A percentile compares a stretch with the other conserved stretches of the same genome.
These are phyloP conservation scores for Mesopsocus fuscifrons DNA, from an alignment of 2,888 invertebrate genomes.

Conservation along the genomic window DNA sequence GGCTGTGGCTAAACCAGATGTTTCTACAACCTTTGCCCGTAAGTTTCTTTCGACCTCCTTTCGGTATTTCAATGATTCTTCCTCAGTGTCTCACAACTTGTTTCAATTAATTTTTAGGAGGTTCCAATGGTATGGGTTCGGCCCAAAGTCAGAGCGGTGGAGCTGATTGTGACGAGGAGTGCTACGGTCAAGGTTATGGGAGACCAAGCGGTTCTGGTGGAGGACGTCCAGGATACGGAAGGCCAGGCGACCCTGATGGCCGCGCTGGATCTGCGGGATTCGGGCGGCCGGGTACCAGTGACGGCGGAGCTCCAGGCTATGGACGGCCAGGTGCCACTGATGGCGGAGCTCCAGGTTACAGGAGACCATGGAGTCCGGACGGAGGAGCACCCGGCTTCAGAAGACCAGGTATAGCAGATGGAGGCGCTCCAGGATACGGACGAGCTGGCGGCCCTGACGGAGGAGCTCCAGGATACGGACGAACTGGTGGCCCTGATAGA, in stretches of 20 bases:
- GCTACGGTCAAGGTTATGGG: constrained; percentile 24
- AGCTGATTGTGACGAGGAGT: constrained; percentile 46
- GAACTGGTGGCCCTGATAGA: no score
- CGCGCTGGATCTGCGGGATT: no score
- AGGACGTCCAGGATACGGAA: constrained; percentile 9
- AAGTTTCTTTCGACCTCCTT: constrained; percentile 33
- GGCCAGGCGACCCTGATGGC: constrained; percentile 5
- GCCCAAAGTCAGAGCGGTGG: constrained; percentile 69
- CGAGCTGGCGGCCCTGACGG: not conserved
- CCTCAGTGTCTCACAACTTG: not conserved
- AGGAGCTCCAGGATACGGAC: not conserved
- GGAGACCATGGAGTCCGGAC: no score
- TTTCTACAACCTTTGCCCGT: constrained; percentile 53
- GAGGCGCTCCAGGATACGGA: constrained; percentile 7
- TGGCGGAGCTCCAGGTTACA: no score
- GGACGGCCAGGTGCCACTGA: no score
- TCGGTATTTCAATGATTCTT: no score
- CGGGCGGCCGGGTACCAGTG: no score
- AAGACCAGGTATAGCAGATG: constrained; percentile 13
- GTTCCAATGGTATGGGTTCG: constrained; percentile 69
- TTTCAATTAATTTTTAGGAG: constrained; percentile 33
- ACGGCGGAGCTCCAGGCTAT: no score
- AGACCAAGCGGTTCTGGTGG: constrained; percentile 9
- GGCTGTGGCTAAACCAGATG: constrained; percentile 54
- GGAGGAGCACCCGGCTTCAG: constrained; percentile 11